Conservation (phyloP, 2,888 invertebrate species). For the Drosophila longiperda region DNA sequence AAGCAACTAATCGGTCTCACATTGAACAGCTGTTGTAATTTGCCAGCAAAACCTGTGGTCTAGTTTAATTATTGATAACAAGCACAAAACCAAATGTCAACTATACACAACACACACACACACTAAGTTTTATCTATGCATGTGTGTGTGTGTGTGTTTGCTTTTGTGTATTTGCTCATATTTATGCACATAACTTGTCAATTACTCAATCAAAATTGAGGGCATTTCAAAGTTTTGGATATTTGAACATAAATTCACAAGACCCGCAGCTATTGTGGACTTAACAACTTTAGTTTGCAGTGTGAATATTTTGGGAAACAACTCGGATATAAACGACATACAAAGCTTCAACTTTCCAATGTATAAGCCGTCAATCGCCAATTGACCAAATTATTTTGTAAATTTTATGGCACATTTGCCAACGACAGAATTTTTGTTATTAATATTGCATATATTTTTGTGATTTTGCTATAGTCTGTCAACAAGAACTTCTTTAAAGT, state of each 20-base stretch:
- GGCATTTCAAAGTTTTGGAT: slow-evolving; percentile 32
- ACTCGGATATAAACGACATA: not conserved
- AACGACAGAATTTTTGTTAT: not conserved
- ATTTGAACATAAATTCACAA: slow-evolving; percentile 35
- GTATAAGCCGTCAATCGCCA: slow-evolving; percentile 5
- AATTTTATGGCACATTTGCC: not conserved
- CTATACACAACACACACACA: not conserved
- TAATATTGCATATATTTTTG: not conserved
- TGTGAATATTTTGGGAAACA: slow-evolving; percentile 1
- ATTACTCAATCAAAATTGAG: slow-evolving; percentile 36
- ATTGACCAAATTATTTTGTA: not conserved
- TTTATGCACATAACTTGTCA: slow-evolving; percentile 36
- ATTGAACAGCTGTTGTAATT: slow-evolving; percentile 50
- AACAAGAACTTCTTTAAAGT: not conserved
- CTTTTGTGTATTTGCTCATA: slow-evolving; percentile 17
- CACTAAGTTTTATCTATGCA: not conserved
- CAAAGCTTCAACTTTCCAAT: slow-evolving; percentile 16
- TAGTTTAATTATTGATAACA: slow-evolving; percentile 67
- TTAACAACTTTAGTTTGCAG: slow-evolving; percentile 5
- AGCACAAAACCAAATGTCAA: slow-evolving; percentile 25
- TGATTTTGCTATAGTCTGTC: not conserved
- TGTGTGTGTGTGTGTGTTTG: not conserved
- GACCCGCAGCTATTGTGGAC: slow-evolving; percentile 9
- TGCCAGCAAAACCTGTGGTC: slow-evolving; percentile 50
- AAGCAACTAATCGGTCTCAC: slow-evolving; percentile 21